phyloP scores from a whole-genome alignment of 2,888 invertebrate genomes.

The Bombylius discolor region DNA sequence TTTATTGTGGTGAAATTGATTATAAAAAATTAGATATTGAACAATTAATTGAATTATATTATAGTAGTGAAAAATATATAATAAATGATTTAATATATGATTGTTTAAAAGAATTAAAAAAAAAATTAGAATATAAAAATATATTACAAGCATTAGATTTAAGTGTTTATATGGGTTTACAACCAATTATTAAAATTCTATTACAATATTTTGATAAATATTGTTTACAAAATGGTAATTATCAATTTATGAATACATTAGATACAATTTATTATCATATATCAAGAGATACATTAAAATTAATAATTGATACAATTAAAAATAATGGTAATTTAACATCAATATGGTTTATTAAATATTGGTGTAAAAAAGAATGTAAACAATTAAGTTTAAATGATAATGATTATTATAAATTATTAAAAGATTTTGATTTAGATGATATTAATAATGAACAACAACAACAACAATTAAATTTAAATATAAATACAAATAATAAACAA shows the following conservation, averaged over 20 bases:
- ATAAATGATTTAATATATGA: constrained; percentile 25
- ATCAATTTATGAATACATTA: constrained; percentile 27
- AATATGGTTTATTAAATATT: constrained; percentile 30
- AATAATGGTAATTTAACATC: constrained; percentile 22
- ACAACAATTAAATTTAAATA: background rate
- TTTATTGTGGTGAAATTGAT: constrained; percentile 28
- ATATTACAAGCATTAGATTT: constrained; percentile 32
- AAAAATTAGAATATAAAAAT: constrained; percentile 30
- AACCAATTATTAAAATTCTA: constrained; percentile 24
- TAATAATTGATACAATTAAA: constrained; percentile 23
- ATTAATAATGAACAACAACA: background rate
- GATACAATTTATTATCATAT: constrained; percentile 31
- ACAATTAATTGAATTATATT: constrained; percentile 31
- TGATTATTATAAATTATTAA: constrained; percentile 22
- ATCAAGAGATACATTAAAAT: constrained; percentile 32
- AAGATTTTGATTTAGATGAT: constrained; percentile 20
- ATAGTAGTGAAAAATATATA: constrained; percentile 34
- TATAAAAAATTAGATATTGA: constrained; percentile 25
- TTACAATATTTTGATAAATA: constrained; percentile 31
- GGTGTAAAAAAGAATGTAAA: constrained; percentile 32
- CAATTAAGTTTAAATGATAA: constrained; percentile 20
- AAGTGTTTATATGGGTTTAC: constrained; percentile 29
- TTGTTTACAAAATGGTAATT: constrained; percentile 22
- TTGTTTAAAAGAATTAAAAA: constrained; percentile 25
- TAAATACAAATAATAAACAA: background rate